Percentiles rank a stretch among this genome's conserved stretches.
phyloP scores from a whole-genome alignment of 2,888 invertebrate species.

The Carterocephalus palaemon region DNA sequence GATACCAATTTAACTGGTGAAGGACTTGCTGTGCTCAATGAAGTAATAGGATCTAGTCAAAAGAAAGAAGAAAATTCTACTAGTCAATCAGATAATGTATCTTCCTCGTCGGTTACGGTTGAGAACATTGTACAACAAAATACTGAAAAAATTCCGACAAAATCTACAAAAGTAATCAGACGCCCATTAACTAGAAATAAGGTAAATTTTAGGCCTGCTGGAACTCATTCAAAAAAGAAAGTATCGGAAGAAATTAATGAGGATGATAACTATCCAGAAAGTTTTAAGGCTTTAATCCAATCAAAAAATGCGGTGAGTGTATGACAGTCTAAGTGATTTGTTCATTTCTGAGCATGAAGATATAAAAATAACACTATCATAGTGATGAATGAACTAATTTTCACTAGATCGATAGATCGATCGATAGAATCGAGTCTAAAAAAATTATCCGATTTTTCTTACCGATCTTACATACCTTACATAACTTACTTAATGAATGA shows the following conservation, averaged over 20 bases:
- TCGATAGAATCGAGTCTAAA: too few species aligned
- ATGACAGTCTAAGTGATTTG: slow-evolving; percentile 19
- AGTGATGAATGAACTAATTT: too few species aligned
- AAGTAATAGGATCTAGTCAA: slow-evolving; percentile 64
- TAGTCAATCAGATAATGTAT: slow-evolving; percentile 59
- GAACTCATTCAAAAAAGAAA: slow-evolving; percentile 39
- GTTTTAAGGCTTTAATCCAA: slow-evolving; percentile 82
- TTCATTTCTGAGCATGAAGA: too few species aligned
- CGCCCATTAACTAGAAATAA: slow-evolving; percentile 53
- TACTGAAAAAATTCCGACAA: slow-evolving; percentile 49
- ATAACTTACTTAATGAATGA: too few species aligned
- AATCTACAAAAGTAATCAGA: slow-evolving; percentile 53
- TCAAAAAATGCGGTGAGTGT: slow-evolving; percentile 77
- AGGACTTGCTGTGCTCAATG: slow-evolving; percentile 50
- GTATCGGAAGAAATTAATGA: slow-evolving; percentile 75
- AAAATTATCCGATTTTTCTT: too few species aligned
- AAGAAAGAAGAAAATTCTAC: slow-evolving; percentile 48
- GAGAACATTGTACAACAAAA: slow-evolving; percentile 33
- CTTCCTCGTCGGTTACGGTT: slow-evolving; percentile 39
- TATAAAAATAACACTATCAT: too few species aligned
- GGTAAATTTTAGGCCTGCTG: slow-evolving; percentile 43
- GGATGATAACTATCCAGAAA: slow-evolving; percentile 83
- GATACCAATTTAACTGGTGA: slow-evolving; percentile 66
- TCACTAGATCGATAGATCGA: too few species aligned
- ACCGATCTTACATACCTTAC: too few species aligned